Base-by-base conservation (phyloP, 2,797 vertebrate genomes). In the Lepilemur ruficaudatus region DNA sequence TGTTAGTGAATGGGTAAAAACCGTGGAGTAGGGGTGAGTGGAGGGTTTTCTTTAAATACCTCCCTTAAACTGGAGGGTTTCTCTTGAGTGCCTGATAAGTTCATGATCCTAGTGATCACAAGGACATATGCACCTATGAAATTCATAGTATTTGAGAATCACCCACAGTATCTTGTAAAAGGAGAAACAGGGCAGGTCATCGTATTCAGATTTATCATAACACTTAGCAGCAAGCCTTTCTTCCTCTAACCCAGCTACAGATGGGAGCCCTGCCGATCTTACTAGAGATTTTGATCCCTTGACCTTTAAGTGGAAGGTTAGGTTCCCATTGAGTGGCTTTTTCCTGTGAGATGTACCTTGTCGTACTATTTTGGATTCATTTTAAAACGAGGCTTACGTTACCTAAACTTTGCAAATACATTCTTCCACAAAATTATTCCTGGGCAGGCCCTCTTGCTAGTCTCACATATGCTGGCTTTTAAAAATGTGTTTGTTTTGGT, bases 281-380 rank as follows among this genome's bases (percentile, higher is more conserved):
- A 32, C 8, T 88, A 63, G 80, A 78, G 70, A 48, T 72, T 96
- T 76, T 65, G n/a, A 72, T 75, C 46, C 70, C 69, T 92, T 96
- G 92, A 92, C 94, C 90, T 96, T 95, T 95, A 79, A 79, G 88
- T 50, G 83, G 67, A 85, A 96, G 90, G 43, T 63, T 95, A 69
- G 75, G 63, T 80, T 96, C 57, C 75, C 59, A 12, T 69, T 12
- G 32, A 75, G 8, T 63, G 28, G 25, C 69, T 92, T 95, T 93
- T 43, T 91, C 23, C 85, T 82, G 23, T 82, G 72, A 90, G 67
- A 50, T 79, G 28, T 41, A 73, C 61, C 57, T 88, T 70, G 13
- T 89, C 46, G 91, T 93, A 57, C 38, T 91, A 55, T 70, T 96
- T 92, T 79, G 52, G 70, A 88, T 50, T 91, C 38, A 30, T 81